phyloP scores from a whole-genome alignment of 2,113 vertebrate species.

The Stigmatopora argus region DNA sequence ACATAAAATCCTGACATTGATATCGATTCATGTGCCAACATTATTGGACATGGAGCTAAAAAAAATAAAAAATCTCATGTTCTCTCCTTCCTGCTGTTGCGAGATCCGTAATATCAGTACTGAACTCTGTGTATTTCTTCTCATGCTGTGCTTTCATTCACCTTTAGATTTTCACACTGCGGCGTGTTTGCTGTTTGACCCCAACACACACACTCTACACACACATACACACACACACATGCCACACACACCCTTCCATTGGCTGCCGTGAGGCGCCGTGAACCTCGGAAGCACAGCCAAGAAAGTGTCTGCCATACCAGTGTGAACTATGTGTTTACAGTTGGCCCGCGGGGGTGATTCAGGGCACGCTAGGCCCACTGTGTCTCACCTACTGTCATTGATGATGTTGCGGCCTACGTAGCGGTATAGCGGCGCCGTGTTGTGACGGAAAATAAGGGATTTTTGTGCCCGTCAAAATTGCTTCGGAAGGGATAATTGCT shows the following conservation, averaged over 20 bases:
- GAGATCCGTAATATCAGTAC: background rate
- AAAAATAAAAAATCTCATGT: too few species aligned
- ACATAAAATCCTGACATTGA: too few species aligned
- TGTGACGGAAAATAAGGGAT: slow-evolving; percentile 9
- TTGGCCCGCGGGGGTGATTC: slow-evolving; percentile 36
- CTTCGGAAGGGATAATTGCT: slow-evolving; percentile 26
- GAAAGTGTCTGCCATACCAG: slow-evolving; percentile 53
- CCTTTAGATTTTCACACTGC: slow-evolving; percentile 34
- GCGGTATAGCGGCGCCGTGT: background rate
- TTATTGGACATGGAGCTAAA: too few species aligned
- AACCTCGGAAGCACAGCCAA: slow-evolving; percentile 40
- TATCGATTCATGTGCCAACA: too few species aligned
- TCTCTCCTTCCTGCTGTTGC: background rate
- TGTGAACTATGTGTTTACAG: slow-evolving; percentile 67
- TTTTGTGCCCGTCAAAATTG: background rate
- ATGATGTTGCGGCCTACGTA: slow-evolving; percentile 34
- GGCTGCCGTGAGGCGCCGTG: slow-evolving; percentile 37
- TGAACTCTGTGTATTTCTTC: slow-evolving; percentile 39
- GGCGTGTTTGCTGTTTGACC: slow-evolving; percentile 36
- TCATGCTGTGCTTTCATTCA: slow-evolving; percentile 27
- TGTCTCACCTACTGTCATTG: slow-evolving; percentile 47
- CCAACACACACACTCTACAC: too few species aligned
- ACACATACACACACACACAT: background rate
- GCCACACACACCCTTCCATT: background rate
- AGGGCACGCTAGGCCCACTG: slow-evolving; percentile 35